phyloP scores from a whole-genome alignment of 1,140 invertebrate genomes.

The Brachionus manjavacas region DNA sequence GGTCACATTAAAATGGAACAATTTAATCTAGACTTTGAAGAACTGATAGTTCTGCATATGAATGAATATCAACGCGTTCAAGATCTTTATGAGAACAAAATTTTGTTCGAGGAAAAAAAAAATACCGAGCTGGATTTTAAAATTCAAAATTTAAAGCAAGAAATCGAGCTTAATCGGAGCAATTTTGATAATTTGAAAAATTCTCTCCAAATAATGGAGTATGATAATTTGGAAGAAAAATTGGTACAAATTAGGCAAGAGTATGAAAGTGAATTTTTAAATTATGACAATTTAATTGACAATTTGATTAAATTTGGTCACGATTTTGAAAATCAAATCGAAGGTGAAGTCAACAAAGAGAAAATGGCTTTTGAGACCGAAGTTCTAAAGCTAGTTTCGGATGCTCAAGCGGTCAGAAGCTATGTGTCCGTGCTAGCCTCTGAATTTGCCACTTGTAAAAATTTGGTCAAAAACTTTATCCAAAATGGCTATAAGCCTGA shows the following conservation, averaged over 20 bases:
- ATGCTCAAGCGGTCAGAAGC: neutral
- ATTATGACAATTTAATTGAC: neutral
- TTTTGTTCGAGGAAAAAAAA: neutral
- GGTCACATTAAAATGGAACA: neutral
- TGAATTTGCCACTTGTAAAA: constrained; percentile 2
- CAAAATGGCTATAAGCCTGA: neutral
- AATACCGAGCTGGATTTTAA: neutral
- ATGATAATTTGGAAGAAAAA: neutral
- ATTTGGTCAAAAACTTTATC: neutral
- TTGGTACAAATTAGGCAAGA: neutral
- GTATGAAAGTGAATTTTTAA: neutral
- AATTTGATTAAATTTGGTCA: neutral
- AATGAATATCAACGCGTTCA: neutral
- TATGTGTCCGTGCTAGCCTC: neutral
- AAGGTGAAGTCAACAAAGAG: neutral
- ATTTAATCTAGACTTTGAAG: neutral
- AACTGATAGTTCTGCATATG: neutral
- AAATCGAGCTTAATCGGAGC: neutral
- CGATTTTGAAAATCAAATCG: neutral
- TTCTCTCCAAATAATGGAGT: neutral
- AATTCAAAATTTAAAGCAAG: neutral
- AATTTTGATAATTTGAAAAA: neutral
- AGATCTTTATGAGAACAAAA: neutral
- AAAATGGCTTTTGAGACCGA: neutral
- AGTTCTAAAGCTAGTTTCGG: neutral